These are phyloP conservation scores for Mus pahari DNA, from an alignment of 2,113 vertebrate genomes.

Conservation along the genomic window DNA sequence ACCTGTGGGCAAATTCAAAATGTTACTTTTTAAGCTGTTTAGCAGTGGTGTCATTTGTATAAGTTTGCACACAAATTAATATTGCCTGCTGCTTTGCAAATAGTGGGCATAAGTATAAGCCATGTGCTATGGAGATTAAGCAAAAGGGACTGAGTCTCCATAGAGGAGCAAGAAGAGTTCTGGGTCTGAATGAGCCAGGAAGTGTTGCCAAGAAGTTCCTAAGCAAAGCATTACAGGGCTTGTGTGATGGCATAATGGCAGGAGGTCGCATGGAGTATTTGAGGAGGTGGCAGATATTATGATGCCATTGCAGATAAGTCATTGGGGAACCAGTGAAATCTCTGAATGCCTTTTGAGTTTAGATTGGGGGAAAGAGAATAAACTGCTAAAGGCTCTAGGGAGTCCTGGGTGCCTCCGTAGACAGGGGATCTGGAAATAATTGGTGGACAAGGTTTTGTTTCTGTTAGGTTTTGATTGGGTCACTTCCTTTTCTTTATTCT, in stretches of 20 bases:
- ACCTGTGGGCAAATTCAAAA: conserved; percentile 30
- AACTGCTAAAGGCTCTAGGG: neutral
- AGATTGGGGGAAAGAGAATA: neutral
- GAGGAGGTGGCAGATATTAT: neutral
- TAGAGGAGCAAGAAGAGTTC: neutral
- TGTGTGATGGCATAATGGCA: neutral
- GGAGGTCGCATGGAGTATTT: neutral
- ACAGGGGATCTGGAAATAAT: neutral
- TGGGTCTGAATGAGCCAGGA: neutral
- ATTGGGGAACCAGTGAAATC: neutral
- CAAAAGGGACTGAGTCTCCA: neutral
- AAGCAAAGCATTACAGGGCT: neutral
- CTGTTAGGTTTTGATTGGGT: neutral
- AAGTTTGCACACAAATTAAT: neutral
- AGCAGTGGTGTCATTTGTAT: neutral
- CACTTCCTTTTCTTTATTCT: neutral
- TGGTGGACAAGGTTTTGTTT: neutral
- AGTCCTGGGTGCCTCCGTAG: neutral
- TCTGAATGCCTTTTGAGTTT: neutral
- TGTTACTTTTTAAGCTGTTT: conserved; percentile 20
- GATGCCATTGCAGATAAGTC: neutral
- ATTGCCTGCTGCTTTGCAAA: neutral
- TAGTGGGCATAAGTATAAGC: neutral
- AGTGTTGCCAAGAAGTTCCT: neutral
- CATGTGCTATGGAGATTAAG: neutral